A percentile compares a stretch with the other conserved stretches of the same genome.
Conservation (phyloP, 1,140 invertebrate genomes). For the Sesamia nonagrioides region DNA sequence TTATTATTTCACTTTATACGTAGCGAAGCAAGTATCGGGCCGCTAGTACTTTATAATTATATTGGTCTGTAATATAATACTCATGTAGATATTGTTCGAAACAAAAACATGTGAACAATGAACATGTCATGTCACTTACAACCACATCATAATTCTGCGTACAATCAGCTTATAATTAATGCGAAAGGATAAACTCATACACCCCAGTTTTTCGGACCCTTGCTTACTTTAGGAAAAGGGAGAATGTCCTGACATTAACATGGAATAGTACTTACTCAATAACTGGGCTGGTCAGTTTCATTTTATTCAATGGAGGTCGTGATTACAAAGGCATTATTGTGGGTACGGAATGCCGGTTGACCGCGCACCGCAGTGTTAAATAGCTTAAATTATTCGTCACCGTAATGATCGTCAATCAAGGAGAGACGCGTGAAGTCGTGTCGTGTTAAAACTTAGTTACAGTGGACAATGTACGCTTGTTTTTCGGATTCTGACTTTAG, state of each 20-base stretch:
- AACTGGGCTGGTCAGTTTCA: conserved; percentile 31
- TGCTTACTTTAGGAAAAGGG: conserved; percentile 31
- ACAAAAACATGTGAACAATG: conserved; percentile 26
- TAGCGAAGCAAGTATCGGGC: no score
- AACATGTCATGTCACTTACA: conserved; percentile 31
- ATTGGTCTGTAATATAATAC: neutral
- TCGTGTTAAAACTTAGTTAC: conserved; percentile 10
- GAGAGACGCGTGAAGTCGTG: conserved; percentile 1
- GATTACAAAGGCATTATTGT: conserved; percentile 26
- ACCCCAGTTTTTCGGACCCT: conserved; percentile 32
- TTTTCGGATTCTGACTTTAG: neutral
- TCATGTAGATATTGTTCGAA: conserved; percentile 21
- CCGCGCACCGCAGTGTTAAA: conserved; percentile 35
- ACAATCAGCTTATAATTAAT: conserved; percentile 42
- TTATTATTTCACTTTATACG: no score
- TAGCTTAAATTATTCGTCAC: conserved; percentile 43
- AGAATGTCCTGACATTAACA: conserved; percentile 36
- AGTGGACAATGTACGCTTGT: neutral
- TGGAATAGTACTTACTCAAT: conserved; percentile 43
- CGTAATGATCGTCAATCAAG: conserved; percentile 30
- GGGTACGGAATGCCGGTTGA: neutral
- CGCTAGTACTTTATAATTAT: conserved; percentile 4
- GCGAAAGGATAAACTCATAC: conserved; percentile 41
- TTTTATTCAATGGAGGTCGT: conserved; percentile 31
- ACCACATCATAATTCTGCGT: conserved; percentile 24